These are phyloP conservation scores for Neogobius melanostomus DNA, from an alignment of 2,113 vertebrate species.

Conservation along the genomic window DNA sequence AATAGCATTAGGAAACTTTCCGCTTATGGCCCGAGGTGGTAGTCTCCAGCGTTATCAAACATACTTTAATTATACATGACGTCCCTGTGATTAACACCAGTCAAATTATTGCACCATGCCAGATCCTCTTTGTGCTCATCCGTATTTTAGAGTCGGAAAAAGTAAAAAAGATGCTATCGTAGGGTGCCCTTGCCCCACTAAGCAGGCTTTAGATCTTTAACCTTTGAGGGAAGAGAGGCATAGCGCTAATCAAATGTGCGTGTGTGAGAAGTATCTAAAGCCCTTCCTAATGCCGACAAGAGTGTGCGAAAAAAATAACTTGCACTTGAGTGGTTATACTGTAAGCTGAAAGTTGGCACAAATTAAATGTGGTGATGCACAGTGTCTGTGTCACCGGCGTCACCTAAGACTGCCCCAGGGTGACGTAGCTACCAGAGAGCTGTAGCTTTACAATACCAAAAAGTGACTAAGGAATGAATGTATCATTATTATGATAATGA, in stretches of 20 bases:
- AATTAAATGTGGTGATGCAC: too few species aligned
- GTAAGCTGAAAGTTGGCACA: too few species aligned
- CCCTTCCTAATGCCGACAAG: conserved; percentile 18
- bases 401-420: too few species aligned
- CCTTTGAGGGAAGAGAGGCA: conserved; percentile 47
- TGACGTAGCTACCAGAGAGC: too few species aligned
- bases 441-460: too few species aligned
- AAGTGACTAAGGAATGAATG: too few species aligned
- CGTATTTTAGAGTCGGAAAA: conserved; percentile 23
- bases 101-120: conserved; percentile 69
- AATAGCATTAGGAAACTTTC: conserved; percentile 69
- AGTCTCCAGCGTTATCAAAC: conserved; percentile 68
- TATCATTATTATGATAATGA: too few species aligned
- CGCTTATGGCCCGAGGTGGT: conserved; percentile 66
- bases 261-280: conserved; percentile 56
- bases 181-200: conserved; percentile 9
- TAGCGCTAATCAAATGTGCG: conserved; percentile 23
- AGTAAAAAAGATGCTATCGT: conserved; percentile 23
- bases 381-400: too few species aligned
- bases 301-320: conserved; percentile 56
- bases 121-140: conserved; percentile 32
- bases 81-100: conserved; percentile 73
- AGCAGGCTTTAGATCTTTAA: conserved; percentile 51
- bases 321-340: background rate
- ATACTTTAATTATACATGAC: conserved; percentile 76